Evolutionary conservation across 1,140 invertebrate genomes (phyloP), one percentile per base, ranked within the genome.

Genomic region (Ceratina calcarata): DNA sequence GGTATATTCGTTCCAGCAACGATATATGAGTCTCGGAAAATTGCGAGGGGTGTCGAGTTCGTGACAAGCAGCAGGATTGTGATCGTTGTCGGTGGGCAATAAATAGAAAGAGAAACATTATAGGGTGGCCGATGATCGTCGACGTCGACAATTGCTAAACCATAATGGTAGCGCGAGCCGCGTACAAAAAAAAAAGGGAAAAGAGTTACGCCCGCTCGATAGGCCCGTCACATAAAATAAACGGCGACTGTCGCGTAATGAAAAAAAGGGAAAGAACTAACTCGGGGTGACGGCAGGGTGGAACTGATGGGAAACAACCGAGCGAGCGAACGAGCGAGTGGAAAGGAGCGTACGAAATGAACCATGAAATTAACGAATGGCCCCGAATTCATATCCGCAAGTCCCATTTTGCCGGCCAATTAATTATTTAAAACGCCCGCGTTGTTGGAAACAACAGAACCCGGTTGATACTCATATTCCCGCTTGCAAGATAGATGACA

Each of bases 341-440:
- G 79, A 75, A 84, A 76, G 73, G 86, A 78, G 79, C 83, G 76
- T 51, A 18, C 74, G 77, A 86, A 89, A 89, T 88, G 86, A 89
- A 88, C 88, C 87, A 83, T 87, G 88, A 86, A 84, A 87, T 88
- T 87, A 89, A 89, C 88, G 86, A 89, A 88, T 87, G 85, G 83
- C 79, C 66, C 70, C 73, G 69, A 86, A 86, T 81, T 84, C 80
- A 85, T 83, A 83, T 88, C 68, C 82, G 75, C 86, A 49, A 75
- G 77, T 79, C 66, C 73, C 82, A 88, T 81, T 85, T 81, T 78
- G 72, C 65, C 66, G 71, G 80, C 86, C 86, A 88, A 89, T 88
- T 86, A 87, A 88, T 88, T 88, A 87, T 86, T 87, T 87, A 82
- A 88, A 89, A 76, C 80, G 80, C 74, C 18, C 27, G 58, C 64